Conservation (phyloP, 2,113 vertebrate genomes). For the Ovis canadensis region DNA sequence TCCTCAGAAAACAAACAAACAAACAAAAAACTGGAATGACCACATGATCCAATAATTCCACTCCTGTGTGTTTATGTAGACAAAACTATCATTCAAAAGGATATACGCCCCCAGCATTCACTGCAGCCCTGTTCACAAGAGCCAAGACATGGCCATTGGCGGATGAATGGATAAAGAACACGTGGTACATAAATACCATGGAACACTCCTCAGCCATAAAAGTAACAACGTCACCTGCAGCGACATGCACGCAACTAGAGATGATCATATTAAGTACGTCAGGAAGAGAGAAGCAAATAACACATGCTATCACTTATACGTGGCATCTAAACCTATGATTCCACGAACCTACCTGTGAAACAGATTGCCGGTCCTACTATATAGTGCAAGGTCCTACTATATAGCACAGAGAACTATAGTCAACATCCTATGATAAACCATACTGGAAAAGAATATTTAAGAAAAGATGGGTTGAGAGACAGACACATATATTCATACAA, state of each 20-base stretch:
- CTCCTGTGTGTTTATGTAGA: neutral
- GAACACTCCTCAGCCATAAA: neutral
- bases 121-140: neutral
- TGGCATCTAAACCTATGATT: neutral
- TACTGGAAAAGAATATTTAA: neutral
- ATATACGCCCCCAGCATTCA: neutral
- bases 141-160: neutral
- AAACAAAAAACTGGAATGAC: neutral
- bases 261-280: neutral
- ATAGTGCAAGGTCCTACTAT: neutral
- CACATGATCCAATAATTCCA: neutral
- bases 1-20: neutral
- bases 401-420: neutral
- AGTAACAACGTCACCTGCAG: neutral
- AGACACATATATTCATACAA: neutral
- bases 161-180: neutral
- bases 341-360: neutral
- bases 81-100: neutral
- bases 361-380: neutral
- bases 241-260: neutral
- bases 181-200: neutral
- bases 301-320: neutral
- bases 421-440: neutral
- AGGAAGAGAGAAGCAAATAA: neutral
- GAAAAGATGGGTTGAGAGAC: neutral